Evolutionary conservation across 2,888 invertebrate species (phyloP), one percentile per base, ranked within the genome.

Genomic region (Amphipoea oculea): DNA sequence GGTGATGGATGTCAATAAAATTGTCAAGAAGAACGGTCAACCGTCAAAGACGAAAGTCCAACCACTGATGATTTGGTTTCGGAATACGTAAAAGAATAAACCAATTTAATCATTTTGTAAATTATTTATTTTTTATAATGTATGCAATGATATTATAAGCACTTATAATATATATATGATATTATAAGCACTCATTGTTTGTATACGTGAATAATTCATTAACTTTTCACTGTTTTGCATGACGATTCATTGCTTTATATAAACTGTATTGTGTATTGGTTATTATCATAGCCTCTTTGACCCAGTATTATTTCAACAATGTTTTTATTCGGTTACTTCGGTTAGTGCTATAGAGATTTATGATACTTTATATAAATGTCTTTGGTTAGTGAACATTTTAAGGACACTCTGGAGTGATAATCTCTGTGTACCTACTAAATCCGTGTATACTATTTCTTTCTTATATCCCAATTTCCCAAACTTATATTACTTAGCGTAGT

Each of bases 201-300:
- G 45, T 36, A 4, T 7, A 60, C 9, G n/a, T 69, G 42, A 74
- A 63, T 48, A 23, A 63, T 54, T 72, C 11, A 74, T 57, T 14
- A 70, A 0, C 4, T 60, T 23, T 73, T 29, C 14, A 68, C 48
- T 68, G 29, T 69, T 79, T 73, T 73, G n/a, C 42, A 45, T 68
- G 5, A 36, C 20, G 1, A 66, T 63, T 83, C 9, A 73, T 42
- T 62, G 17, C n/a, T 14, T 2, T 14, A 54, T 40, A 71, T 85
- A 29, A 20, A 40, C 14, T 54, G 36, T 74, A 83, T 84, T 79
- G 40, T 72, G 29, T 69, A 54, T 48, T 62, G 42, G 17, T 5
- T 20, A 40, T 4, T 70, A 48, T 0, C 67, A 62, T 63, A 82
- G 5, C 9, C 51, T 79, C 72, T 83, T 60, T 14, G 51, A 65